Conservation (phyloP, 2,888 invertebrate species). For the Plagodis pulveraria region DNA sequence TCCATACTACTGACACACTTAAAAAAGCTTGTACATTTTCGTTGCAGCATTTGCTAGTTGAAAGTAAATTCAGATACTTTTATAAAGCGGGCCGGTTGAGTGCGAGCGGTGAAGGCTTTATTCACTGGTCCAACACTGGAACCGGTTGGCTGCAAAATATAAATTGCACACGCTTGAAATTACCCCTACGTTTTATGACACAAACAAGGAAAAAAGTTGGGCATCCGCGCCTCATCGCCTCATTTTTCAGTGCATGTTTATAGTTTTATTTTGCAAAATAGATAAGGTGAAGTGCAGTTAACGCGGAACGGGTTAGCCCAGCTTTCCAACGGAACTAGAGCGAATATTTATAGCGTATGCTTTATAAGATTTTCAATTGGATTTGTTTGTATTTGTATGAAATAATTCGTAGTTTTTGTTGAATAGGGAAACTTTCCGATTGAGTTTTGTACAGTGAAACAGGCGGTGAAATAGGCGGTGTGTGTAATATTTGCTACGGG, state of each 20-base stretch:
- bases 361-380: slow-evolving; percentile 17
- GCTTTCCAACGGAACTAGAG: slow-evolving; percentile 19
- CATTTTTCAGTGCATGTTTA: slow-evolving; percentile 47
- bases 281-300: slow-evolving; percentile 35
- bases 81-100: slow-evolving; percentile 38
- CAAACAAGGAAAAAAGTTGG: slow-evolving; percentile 64
- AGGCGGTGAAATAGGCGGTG: too few species aligned
- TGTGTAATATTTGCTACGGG: background rate
- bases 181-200: slow-evolving; percentile 71
- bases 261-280: slow-evolving; percentile 41
- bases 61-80: slow-evolving; percentile 49
- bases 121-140: slow-evolving; percentile 58
- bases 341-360: slow-evolving; percentile 19
- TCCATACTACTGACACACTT: slow-evolving; percentile 9
- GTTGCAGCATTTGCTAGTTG: slow-evolving; percentile 37
- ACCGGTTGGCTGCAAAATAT: slow-evolving; percentile 65
- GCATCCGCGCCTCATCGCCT: slow-evolving; percentile 54
- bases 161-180: slow-evolving; percentile 71
- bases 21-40: slow-evolving; percentile 30
- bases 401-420: too few species aligned
- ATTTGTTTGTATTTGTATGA: slow-evolving; percentile 3
- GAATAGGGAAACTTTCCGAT: too few species aligned
- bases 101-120: slow-evolving; percentile 62
- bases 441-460: too few species aligned
- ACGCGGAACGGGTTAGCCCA: slow-evolving; percentile 10